Evolutionary conservation across 2,888 invertebrate genomes (phyloP).

Genomic region (Chymomyza procnemis): DNA sequence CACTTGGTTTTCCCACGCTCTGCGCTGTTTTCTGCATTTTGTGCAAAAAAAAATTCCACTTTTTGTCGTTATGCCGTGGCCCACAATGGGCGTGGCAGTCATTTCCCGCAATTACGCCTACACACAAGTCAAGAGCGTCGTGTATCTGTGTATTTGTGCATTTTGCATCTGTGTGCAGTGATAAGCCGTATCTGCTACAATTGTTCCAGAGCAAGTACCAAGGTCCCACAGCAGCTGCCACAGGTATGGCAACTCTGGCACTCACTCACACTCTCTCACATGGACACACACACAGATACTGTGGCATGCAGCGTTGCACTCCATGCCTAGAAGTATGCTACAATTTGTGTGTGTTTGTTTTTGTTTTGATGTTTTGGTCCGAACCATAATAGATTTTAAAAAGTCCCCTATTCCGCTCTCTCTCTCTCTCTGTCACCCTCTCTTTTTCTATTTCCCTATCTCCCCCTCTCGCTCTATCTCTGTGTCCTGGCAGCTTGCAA

Average conservation of each 20-base stretch:
- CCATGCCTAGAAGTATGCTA: conserved; percentile 59
- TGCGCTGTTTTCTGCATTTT: background rate
- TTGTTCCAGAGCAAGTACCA: conserved; percentile 12
- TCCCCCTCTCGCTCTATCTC: no score
- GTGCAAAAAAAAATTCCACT: conserved; percentile 12
- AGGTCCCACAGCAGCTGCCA: background rate
- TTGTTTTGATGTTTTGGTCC: background rate
- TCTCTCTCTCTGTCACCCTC: no score
- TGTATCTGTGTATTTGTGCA: background rate
- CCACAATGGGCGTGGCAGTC: conserved; percentile 72
- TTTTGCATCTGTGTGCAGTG: conserved; percentile 27
- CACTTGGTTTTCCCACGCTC: no score
- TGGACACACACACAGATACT: background rate
- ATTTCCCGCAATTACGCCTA: conserved; percentile 69
- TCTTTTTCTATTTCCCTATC: no score
- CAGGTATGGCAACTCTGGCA: conserved; percentile 46
- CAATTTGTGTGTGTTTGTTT: conserved; percentile 22
- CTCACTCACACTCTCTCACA: background rate
- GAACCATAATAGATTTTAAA: no score
- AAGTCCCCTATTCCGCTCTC: no score
- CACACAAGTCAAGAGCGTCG: conserved; percentile 27
- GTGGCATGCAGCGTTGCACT: conserved; percentile 16
- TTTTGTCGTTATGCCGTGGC: conserved; percentile 35
- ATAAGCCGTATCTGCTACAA: conserved; percentile 47
- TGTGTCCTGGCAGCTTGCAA: background rate